A percentile compares a stretch with the other conserved stretches of the same genome.
Evolutionary conservation across 2,797 vertebrate species (phyloP).

Genomic region (Manis pentadactyla): DNA sequence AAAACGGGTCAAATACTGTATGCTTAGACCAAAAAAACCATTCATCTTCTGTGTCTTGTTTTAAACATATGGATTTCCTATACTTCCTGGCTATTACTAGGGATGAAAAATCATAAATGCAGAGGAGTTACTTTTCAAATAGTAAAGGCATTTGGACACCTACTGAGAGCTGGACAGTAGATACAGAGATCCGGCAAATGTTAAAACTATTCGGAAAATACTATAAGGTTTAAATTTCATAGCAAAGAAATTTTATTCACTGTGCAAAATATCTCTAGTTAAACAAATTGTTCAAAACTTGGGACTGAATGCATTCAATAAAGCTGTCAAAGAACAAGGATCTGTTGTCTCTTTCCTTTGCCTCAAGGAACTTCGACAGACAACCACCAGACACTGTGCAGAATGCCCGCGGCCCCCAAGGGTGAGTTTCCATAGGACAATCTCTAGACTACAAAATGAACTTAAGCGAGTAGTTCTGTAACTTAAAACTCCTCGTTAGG

Average conservation of each 20-base stretch:
- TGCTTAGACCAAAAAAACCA: background rate
- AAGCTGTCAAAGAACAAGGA: constrained; percentile 69
- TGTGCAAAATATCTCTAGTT: constrained; percentile 64
- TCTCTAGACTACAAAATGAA: constrained; percentile 60
- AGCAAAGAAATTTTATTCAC: constrained; percentile 59
- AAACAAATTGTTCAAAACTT: constrained; percentile 71
- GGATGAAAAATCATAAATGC: constrained; percentile 58
- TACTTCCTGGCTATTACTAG: background rate
- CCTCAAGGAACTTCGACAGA: constrained; percentile 67
- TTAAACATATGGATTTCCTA: background rate
- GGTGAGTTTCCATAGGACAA: constrained; percentile 41
- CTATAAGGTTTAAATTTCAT: constrained; percentile 70
- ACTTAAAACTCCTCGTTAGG: constrained; percentile 46
- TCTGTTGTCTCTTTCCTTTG: constrained; percentile 53
- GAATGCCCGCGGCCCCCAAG: constrained; percentile 19
- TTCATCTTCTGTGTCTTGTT: background rate
- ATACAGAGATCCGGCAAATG: constrained; percentile 49
- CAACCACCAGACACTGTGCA: constrained; percentile 74
- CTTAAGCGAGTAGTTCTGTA: constrained; percentile 36
- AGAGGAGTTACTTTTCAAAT: constrained; percentile 46
- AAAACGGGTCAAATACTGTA: background rate
- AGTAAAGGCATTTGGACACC: constrained; percentile 43
- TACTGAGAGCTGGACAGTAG: constrained; percentile 32
- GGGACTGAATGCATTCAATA: constrained; percentile 55
- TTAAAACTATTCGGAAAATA: constrained; percentile 70